Base-by-base conservation (phyloP, 2,888 invertebrate genomes). In the Furcula furcula region DNA sequence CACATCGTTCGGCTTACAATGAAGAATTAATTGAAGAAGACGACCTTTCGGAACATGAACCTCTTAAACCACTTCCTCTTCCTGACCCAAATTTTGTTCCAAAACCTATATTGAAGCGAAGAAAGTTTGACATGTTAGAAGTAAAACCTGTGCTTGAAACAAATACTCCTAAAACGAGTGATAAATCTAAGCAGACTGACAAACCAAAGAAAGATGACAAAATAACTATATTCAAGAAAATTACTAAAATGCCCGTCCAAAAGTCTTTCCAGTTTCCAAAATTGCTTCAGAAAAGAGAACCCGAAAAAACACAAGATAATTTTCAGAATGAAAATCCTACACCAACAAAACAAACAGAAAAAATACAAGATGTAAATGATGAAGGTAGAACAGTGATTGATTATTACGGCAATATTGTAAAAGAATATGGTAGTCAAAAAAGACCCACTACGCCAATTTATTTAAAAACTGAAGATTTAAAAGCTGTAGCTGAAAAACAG, bases 391-490 rank as follows among this genome's bases (percentile, higher is more conserved):
- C 93, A 0, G 92, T 94, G 0, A 93, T 94, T 9, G 94, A 94
- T 77, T 94, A 95, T 66, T 96, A 96, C 58, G 94, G 94, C 10
- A 95, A 93, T 66, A 92, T 96, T 46, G 94, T 96, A 1, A 92
- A 91, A 55, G 94, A 93, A 65, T 92, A 92, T 56, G 92, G 94
- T 7, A 81, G 77, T 36, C 82, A 81, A 9, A 89, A 87, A 43
- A 89, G 82, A 59, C 68, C 83, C 4, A 66, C 77, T 28, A 80
- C 90, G 7, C 90, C 90, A 0, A 70, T 92, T 22, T 93, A 92
- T 53, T 80, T 93, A 12, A 91, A 91, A 51, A 91, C 91, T 4
- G 92, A 92, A 34, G 92, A 92, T 36, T 70, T 93, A 30, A 92
- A 91, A 59, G 89, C 87, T 40, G 90, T 91, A 0, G 91, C 91